A percentile compares a stretch with the other conserved stretches of the same genome.
These are phyloP conservation scores for Pedionomus torquatus DNA, from an alignment of 2,113 vertebrate genomes.

Conservation along the genomic window DNA sequence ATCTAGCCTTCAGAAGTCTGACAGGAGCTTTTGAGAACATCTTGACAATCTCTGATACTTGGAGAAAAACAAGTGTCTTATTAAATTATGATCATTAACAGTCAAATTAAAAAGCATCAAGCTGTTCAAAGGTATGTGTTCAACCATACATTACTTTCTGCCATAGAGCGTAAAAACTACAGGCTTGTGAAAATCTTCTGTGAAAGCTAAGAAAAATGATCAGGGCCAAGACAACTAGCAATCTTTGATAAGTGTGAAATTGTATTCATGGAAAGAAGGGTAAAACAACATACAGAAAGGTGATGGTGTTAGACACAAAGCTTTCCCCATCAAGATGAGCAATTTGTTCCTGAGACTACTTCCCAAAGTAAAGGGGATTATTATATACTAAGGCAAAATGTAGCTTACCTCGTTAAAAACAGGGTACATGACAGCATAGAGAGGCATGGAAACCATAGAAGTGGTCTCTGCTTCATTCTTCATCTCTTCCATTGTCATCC, in stretches of 20 bases:
- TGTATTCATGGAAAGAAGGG: neutral
- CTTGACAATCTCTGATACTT: neutral
- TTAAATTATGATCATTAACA: neutral
- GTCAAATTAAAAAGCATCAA: neutral
- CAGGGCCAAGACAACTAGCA: neutral
- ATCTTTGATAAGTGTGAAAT: neutral
- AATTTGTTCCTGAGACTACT: neutral
- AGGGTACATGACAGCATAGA: slow-evolving; percentile 94
- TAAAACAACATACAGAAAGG: neutral
- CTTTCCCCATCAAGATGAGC: neutral
- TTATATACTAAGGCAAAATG: neutral
- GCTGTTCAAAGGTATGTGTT: neutral
- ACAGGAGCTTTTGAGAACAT: neutral
- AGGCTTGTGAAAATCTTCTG: neutral
- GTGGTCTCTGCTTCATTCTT: slow-evolving; percentile 93
- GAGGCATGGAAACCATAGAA: slow-evolving; percentile 92
- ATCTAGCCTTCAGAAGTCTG: neutral
- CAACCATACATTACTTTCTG: neutral
- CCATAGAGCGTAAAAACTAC: fast-evolving
- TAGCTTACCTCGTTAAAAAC: slow-evolving; percentile 91
- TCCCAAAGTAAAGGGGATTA: neutral
- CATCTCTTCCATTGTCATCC: slow-evolving; percentile 97
- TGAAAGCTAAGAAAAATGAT: neutral
- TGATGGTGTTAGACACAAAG: neutral
- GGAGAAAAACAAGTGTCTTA: neutral